Evolutionary conservation across 1,140 invertebrate species (phyloP).

Genomic region (Halictus rubicundus): DNA sequence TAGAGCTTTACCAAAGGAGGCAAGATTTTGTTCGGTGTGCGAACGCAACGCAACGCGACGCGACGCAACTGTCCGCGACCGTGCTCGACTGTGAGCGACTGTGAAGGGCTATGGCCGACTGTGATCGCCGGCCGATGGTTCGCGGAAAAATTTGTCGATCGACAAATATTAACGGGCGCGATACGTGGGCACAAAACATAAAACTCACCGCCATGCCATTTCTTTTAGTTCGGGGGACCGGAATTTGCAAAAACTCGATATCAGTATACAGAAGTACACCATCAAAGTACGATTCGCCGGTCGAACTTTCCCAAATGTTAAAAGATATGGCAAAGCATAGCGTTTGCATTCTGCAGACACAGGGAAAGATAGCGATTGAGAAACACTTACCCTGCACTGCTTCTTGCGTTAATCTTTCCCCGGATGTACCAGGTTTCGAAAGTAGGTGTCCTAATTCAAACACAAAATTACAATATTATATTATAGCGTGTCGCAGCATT

Average conservation of each 20-base stretch:
- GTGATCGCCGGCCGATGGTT: not conserved
- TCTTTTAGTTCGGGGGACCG: constrained; percentile 14
- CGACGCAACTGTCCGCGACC: too few species aligned
- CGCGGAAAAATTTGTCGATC: not conserved
- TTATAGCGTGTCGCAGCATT: not conserved
- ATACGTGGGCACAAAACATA: constrained; percentile 62
- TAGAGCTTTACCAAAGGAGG: not conserved
- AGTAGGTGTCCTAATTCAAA: constrained; percentile 76
- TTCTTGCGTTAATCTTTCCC: constrained; percentile 77
- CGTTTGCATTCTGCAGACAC: not conserved
- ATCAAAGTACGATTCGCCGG: not conserved
- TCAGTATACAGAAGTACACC: not conserved
- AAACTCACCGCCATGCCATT: constrained; percentile 57
- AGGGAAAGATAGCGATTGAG: constrained; percentile 8
- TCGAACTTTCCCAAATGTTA: not conserved
- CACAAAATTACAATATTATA: constrained; percentile 33
- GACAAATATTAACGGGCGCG: not conserved
- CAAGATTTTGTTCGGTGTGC: not conserved
- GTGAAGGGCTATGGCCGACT: not conserved
- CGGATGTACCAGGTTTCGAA: constrained; percentile 79
- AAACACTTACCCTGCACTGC: constrained; percentile 79
- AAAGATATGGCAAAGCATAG: constrained; percentile 36
- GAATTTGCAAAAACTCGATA: not conserved
- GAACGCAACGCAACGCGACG: not conserved
- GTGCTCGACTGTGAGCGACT: too few species aligned